Conservation (phyloP, 1,140 invertebrate genomes). For the Pseudomyrmex flavicornis region DNA sequence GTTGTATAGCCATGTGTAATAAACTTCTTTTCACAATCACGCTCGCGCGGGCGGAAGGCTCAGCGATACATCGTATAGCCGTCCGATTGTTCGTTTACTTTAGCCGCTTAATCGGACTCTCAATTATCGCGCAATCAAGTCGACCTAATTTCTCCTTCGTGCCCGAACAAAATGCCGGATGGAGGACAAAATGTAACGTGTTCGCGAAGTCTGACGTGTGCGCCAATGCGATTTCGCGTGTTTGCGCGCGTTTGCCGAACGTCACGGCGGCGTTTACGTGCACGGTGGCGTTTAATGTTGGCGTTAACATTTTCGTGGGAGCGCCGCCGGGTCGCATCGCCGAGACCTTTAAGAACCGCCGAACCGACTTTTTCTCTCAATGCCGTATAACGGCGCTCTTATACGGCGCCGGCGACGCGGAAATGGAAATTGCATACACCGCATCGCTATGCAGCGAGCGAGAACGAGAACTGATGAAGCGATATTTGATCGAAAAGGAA, state of each 20-base stretch:
- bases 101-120: conserved; percentile 48
- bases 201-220: conserved; percentile 32
- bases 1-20: neutral
- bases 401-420: conserved; percentile 24
- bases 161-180: conserved; percentile 19
- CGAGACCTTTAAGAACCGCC: conserved; percentile 55
- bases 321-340: conserved; percentile 36
- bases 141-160: conserved; percentile 52
- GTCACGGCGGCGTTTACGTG: conserved; percentile 45
- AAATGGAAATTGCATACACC: conserved; percentile 52
- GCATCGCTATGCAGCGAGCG: conserved; percentile 19
- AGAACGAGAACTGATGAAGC: neutral
- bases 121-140: conserved; percentile 60
- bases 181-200: conserved; percentile 55
- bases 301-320: conserved; percentile 53
- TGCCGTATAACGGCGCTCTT: conserved; percentile 19
- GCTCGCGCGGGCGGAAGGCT: neutral
- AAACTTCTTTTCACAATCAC: neutral
- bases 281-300: conserved; percentile 46
- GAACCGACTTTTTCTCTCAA: conserved; percentile 50
- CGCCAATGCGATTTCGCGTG: conserved; percentile 51
- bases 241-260: conserved; percentile 36
- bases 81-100: conserved; percentile 58
- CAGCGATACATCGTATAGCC: neutral
- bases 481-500: conserved; percentile 4